A percentile compares a stretch with the other conserved stretches of the same genome.
Conservation (phyloP, 2,113 vertebrate species). For the Monopterus albus region DNA sequence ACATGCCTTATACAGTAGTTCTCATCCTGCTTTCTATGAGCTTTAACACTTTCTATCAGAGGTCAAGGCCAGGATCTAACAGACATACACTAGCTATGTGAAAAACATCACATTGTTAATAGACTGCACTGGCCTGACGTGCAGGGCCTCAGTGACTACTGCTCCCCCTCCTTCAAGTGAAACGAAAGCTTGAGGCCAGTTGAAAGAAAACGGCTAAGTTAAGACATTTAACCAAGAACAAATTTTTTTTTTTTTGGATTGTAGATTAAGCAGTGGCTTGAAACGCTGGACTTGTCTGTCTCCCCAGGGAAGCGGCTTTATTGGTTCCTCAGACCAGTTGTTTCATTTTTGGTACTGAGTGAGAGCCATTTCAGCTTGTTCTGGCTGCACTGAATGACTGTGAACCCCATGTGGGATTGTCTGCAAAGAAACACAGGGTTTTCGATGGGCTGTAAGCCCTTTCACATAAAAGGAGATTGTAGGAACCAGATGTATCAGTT, state of each 20-base stretch:
- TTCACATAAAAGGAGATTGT: constrained; percentile 19
- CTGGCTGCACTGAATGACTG: not conserved
- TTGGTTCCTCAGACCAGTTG: not conserved
- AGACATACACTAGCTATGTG: constrained; percentile 28
- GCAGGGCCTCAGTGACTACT: constrained; percentile 23
- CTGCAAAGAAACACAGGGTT: not conserved
- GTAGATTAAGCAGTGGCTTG: not conserved
- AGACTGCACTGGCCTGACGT: constrained; percentile 57
- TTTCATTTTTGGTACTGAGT: constrained; percentile 32
- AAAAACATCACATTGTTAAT: constrained; percentile 40
- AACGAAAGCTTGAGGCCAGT: constrained; percentile 22
- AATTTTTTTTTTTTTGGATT: constrained; percentile 41
- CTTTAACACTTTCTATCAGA: constrained; percentile 37
- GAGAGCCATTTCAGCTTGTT: not conserved
- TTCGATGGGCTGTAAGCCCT: not conserved
- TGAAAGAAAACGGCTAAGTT: constrained; percentile 8
- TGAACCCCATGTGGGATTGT: not conserved
- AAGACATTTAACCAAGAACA: constrained; percentile 36
- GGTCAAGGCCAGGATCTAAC: constrained; percentile 40
- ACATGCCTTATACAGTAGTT: constrained; percentile 4
- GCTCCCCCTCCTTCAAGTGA: constrained; percentile 52
- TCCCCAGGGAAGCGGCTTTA: not conserved
- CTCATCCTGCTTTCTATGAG: not conserved
- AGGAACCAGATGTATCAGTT: constrained; percentile 5
- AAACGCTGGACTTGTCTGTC: not conserved